Base-by-base conservation (phyloP, 2,113 vertebrate genomes). In the Thalassarche chlororhynchos region DNA sequence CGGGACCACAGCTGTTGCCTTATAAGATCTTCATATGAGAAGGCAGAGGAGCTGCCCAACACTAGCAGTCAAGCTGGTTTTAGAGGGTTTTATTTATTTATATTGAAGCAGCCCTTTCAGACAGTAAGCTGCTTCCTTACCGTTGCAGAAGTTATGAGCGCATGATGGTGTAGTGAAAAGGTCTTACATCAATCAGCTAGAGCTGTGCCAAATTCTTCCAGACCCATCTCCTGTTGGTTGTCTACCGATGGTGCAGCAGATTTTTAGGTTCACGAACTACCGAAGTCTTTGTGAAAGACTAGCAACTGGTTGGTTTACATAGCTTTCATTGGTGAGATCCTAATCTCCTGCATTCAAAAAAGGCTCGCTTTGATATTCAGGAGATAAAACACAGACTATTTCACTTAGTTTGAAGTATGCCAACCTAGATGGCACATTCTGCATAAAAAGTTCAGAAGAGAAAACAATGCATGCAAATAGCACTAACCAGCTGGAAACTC, bases 21-120 rank as follows among this genome's bases (percentile, higher is more conserved):
- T 95, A 93, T 9, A 86, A 95, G 85, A 80, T 81, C 74, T 91
- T 96, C 72, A 66, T 29, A 29, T 1, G n/a, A 88, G 92, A 87
- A 86, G 76, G 83, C 68, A 76, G 17, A 44, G 65, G 77, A 91
- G 52, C 54, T 81, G 58, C 92, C 62, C 68, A 58, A 79, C 36
- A 24, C 57, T 14, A 72, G 79, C 68, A 72, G 62, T 84, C 91
- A 80, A 75, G 55, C 88, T 94, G 90, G 84, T 93, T 97, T 96
- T 70, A 65, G 72, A 52, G 65, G 32, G 40, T 3, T 87, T 79
- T 58, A 61, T 54, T 87, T 60, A 64, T 65, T 70, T 16, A 34
- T 8, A 16, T 25, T 17, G 34, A 38, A 84, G 72, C 87, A 64
- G 90, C 69, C 16, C 61, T 81, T 88, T 77, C 69, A 60, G 77